phyloP scores from a whole-genome alignment of 2,113 vertebrate species.

The Ictidomys tridecemlineatus region DNA sequence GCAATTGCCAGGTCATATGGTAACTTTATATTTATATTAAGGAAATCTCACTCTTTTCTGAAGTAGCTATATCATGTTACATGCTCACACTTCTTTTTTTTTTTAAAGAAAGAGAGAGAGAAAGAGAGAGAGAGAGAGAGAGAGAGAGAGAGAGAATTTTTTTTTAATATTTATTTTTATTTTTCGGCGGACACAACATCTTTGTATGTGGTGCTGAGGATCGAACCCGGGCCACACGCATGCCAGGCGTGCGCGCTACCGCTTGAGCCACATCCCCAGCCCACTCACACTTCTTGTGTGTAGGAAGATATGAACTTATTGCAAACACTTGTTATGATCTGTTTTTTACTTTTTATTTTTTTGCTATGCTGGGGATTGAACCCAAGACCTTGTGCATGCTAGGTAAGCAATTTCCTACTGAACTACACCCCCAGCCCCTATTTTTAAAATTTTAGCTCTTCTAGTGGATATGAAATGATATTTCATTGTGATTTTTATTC shows the following conservation, averaged over 20 bases:
- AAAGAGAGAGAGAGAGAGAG: too few relatives aligned
- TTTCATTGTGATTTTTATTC: neutral
- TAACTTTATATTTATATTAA: neutral
- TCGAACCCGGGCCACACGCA: too few relatives aligned
- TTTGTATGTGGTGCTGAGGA: too few relatives aligned
- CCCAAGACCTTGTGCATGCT: neutral
- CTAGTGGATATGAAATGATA: neutral
- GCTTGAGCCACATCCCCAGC: too few relatives aligned
- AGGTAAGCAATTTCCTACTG: neutral
- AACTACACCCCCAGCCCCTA: neutral
- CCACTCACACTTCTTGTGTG: too few relatives aligned
- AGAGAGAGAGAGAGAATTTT: too few relatives aligned
- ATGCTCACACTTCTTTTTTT: too few relatives aligned
- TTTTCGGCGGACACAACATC: too few relatives aligned
- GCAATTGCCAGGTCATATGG: neutral
- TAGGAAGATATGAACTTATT: neutral
- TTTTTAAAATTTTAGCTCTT: neutral
- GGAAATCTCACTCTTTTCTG: neutral
- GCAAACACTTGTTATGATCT: neutral
- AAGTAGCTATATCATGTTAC: neutral
- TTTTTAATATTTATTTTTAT: too few relatives aligned
- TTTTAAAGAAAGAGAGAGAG: too few relatives aligned
- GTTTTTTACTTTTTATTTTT: neutral
- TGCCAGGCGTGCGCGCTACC: too few relatives aligned
- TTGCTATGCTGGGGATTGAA: neutral